Evolutionary conservation across 1,140 invertebrate species (phyloP), one percentile per base, ranked within the genome.

Genomic region (Patella vulgata): DNA sequence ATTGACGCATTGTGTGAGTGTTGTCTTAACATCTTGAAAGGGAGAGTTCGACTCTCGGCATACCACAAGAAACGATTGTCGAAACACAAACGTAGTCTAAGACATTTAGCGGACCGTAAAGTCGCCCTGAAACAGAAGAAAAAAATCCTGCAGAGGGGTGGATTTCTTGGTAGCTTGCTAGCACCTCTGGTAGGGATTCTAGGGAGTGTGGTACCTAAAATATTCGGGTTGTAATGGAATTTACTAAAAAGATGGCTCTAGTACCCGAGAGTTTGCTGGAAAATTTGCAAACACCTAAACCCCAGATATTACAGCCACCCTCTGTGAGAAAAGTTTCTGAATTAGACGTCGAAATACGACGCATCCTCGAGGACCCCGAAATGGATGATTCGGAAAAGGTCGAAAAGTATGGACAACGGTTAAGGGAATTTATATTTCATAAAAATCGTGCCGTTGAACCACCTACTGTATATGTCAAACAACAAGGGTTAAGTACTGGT

Each of bases 11-110:
- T 59, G 23, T 31, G 56, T 23, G 56, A 59, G 28, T 59, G 56
- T 27, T n/a, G 43, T 33, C 19, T 59, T 1, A 59, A 59, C 44
- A 21, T 59, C 9, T 48, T 59, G 36, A 59, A 59, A 48, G 56
- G 56, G n/a, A 27, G 48, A 14, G 56, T 59, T 11, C 43, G n/a
- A 19, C 30, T 59, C 12, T 23, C 56, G 1, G 23, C 2, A 21
- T 19, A 28, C 25, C 53, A 55, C 33, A 55, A 55, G 21, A 40
- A 19, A 21, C 31, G 39, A 23, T 39, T 55, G 36, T 23, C 8
- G 39, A 44, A 33, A 33, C 44, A 58, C 42, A 58, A 46, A 30
- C 5, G 44, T 23, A 12, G 28, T 27, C 31, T 58, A 17, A 39
- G 42, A 14, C 8, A 25, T 12, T 17, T 59, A 28, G 46, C 19